Evolutionary conservation across 2,113 vertebrate genomes (phyloP).

Genomic region (Rhabdomys dilectus): DNA sequence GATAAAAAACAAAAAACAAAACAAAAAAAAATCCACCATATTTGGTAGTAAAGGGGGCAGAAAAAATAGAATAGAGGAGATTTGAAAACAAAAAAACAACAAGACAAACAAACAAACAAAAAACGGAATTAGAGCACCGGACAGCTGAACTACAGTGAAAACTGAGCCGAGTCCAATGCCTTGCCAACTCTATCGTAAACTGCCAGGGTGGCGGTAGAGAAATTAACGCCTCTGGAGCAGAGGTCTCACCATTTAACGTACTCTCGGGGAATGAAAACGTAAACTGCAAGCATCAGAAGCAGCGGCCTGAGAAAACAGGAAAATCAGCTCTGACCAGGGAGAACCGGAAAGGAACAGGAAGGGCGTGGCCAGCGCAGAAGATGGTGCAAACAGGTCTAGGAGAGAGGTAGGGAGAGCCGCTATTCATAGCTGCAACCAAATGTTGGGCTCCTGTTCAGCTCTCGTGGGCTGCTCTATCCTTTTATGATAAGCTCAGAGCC

Average conservation of each 20-base stretch:
- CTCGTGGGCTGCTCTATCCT: not conserved
- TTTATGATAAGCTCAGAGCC: not conserved
- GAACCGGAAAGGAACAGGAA: not conserved
- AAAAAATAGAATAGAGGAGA: not conserved
- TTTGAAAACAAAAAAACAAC: not conserved
- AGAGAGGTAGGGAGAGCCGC: not conserved
- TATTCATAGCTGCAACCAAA: no score
- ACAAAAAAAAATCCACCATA: no score
- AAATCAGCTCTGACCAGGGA: not conserved
- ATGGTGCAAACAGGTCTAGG: not conserved
- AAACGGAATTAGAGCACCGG: not conserved
- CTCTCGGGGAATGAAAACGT: not conserved
- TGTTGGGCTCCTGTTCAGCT: not conserved
- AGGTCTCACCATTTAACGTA: not conserved
- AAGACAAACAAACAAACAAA: no score
- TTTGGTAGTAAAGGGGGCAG: not conserved
- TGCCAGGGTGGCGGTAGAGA: not conserved
- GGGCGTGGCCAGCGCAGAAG: accelerated
- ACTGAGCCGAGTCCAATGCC: not conserved
- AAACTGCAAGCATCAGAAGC: not conserved
- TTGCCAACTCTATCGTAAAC: not conserved
- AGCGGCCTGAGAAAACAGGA: not conserved
- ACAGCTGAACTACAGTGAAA: not conserved
- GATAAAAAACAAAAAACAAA: not conserved
- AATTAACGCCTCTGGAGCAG: not conserved